These are phyloP conservation scores for Tarsius wallacei DNA, from an alignment of 2,797 vertebrate genomes.

Conservation along the genomic window DNA sequence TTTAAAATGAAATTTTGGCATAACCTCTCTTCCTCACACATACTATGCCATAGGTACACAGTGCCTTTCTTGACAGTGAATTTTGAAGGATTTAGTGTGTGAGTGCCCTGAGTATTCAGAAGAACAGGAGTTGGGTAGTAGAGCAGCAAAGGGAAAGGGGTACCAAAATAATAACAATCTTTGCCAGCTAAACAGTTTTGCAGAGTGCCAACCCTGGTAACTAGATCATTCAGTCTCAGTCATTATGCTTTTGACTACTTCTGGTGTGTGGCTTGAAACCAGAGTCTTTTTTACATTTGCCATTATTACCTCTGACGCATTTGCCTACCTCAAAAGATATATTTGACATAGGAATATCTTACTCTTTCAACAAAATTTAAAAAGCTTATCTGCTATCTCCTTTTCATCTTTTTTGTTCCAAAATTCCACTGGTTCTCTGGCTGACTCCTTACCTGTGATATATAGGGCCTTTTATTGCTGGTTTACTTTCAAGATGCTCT, in stretches of 20 bases:
- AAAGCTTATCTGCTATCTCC: slow-evolving; percentile 12
- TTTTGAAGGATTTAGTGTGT: neutral
- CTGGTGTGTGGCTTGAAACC: slow-evolving; percentile 34
- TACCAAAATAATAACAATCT: neutral
- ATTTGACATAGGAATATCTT: slow-evolving; percentile 3
- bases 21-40: neutral
- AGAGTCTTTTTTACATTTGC: slow-evolving; percentile 38
- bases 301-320: slow-evolving; percentile 35
- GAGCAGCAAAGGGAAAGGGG: neutral
- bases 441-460: neutral
- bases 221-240: neutral
- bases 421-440: slow-evolving; percentile 24
- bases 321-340: slow-evolving; percentile 31
- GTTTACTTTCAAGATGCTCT: neutral
- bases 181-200: slow-evolving; percentile 50
- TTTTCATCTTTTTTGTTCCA: slow-evolving; percentile 42
- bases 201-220: slow-evolving; percentile 23
- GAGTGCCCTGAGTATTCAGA: neutral
- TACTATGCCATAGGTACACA: neutral
- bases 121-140: neutral
- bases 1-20: slow-evolving; percentile 29
- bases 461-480: neutral
- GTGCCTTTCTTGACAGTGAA: neutral
- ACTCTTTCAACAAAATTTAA: neutral
- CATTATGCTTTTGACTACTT: slow-evolving; percentile 49